Evolutionary conservation across 2,888 invertebrate species (phyloP).

Genomic region (Carabus problematicus): DNA sequence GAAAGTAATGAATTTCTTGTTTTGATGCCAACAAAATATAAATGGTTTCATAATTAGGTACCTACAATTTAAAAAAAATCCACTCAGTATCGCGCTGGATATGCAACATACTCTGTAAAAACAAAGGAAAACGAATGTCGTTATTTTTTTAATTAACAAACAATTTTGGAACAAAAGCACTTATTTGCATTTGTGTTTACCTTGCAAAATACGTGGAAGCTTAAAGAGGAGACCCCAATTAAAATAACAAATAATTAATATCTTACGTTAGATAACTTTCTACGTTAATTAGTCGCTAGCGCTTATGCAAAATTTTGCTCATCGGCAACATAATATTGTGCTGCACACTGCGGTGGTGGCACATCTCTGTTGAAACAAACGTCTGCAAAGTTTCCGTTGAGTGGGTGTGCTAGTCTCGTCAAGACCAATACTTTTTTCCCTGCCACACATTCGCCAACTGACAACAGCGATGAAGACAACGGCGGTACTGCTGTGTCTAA

Average conservation of each 20-base stretch:
- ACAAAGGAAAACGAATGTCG: slow-evolving; percentile 19
- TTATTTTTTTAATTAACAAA: slow-evolving; percentile 26
- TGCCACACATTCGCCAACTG: no score
- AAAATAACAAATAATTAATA: slow-evolving; percentile 36
- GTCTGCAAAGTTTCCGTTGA: no score
- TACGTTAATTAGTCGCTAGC: slow-evolving; percentile 19
- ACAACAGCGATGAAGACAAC: no score
- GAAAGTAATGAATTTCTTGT: no score
- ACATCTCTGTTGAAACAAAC: no score
- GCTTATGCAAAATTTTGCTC: slow-evolving; percentile 6
- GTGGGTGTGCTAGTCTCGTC: no score
- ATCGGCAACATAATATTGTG: slow-evolving; percentile 1
- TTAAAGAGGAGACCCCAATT: slow-evolving; percentile 23
- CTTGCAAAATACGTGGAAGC: slow-evolving; percentile 9
- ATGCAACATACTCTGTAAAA: slow-evolving; percentile 11
- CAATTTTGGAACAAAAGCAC: slow-evolving; percentile 17
- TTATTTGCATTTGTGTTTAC: slow-evolving; percentile 5
- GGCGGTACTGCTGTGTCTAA: no score
- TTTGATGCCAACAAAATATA: no score
- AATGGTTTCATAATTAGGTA: no score
- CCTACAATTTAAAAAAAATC: no score
- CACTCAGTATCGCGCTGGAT: neutral
- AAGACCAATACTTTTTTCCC: no score
- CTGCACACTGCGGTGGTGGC: no score
- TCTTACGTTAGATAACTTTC: slow-evolving; percentile 27